A percentile compares a stretch with the other conserved stretches of the same genome.
Conservation (phyloP, 1,140 invertebrate genomes). For the Aphelenchoides fujianensis region DNA sequence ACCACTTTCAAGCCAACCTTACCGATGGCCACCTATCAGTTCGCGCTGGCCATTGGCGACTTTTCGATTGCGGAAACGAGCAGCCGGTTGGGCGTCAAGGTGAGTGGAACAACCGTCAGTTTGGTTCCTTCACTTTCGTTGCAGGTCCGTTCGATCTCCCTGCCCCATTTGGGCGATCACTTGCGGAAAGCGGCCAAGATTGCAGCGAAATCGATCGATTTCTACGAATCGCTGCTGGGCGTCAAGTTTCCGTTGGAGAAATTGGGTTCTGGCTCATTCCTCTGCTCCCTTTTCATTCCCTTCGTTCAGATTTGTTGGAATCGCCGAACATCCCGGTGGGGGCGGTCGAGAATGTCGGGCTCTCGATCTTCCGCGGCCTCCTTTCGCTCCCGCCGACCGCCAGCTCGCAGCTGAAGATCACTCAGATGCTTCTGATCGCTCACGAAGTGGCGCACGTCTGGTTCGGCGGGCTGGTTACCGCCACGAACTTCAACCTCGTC, state of each 20-base stretch:
- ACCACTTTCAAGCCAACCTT: constrained; percentile 8
- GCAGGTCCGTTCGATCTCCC: constrained; percentile 1
- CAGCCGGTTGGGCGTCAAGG: neutral
- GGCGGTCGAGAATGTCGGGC: neutral
- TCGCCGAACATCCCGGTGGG: neutral
- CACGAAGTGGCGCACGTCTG: constrained; percentile 2
- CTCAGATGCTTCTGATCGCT: constrained; percentile 4
- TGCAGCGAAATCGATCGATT: constrained; percentile 1
- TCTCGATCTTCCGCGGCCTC: neutral
- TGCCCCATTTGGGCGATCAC: neutral
- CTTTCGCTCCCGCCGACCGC: neutral
- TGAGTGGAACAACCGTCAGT: neutral
- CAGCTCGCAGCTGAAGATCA: neutral
- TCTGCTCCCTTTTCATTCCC: neutral
- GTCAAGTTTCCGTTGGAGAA: constrained; percentile 3
- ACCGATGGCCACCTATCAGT: neutral
- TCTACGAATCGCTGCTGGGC: neutral
- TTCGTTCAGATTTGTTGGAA: constrained; percentile 11
- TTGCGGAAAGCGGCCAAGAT: neutral
- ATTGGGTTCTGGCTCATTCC: neutral
- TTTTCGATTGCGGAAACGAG: neutral
- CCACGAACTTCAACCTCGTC: neutral
- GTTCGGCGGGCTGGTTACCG: neutral
- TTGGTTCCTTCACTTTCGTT: neutral
- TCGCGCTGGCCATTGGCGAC: constrained; percentile 1